Evolutionary conservation across 2,888 invertebrate species (phyloP).

Genomic region (Heterodera filipjevi): DNA sequence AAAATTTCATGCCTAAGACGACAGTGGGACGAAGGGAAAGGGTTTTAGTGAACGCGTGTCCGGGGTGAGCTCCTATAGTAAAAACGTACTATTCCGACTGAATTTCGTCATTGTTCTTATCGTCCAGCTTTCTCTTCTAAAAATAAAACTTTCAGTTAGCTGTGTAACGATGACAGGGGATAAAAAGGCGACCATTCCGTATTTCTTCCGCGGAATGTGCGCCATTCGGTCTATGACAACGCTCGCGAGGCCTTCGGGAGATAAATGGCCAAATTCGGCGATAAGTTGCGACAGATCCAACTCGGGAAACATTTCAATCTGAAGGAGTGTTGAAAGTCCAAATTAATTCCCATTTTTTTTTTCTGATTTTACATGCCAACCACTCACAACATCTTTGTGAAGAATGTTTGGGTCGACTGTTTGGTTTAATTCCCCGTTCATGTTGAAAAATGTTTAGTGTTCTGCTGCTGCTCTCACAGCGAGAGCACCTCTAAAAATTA

Average conservation of each 20-base stretch:
- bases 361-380: neutral
- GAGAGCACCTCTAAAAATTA: neutral
- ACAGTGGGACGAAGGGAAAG: no score
- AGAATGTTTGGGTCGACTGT: neutral
- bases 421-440: conserved; percentile 2
- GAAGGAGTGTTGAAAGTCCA: neutral
- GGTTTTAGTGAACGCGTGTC: no score
- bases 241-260: conserved; percentile 26
- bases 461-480: neutral
- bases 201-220: conserved; percentile 30
- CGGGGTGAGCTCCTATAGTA: no score
- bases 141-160: neutral
- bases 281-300: conserved; percentile 27
- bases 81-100: conserved; percentile 28
- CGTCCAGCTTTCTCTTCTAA: conserved; percentile 32
- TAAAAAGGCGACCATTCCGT: conserved; percentile 22
- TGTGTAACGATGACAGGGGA: neutral
- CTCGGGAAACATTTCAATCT: conserved; percentile 37
- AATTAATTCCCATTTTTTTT: neutral
- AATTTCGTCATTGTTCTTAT: neutral
- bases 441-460: neutral
- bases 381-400: neutral
- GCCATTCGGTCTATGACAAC: conserved; percentile 28
- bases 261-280: conserved; percentile 31
- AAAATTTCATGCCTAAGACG: no score